These are phyloP conservation scores for Doryteuthis pealeii DNA, from an alignment of 1,140 invertebrate genomes.

Conservation along the genomic window DNA sequence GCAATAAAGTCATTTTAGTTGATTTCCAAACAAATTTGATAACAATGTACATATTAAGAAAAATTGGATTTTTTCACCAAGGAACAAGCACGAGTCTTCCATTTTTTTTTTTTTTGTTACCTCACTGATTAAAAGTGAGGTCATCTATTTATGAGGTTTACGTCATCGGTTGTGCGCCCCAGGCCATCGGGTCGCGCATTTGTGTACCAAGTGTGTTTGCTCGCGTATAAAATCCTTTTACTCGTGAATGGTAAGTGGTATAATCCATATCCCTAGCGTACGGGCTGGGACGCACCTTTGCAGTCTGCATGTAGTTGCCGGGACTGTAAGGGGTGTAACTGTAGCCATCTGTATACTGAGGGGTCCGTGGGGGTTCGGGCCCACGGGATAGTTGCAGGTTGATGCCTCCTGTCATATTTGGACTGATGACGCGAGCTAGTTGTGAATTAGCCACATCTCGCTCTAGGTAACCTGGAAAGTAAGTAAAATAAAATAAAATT, in stretches of 20 bases:
- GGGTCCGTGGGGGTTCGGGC: constrained; percentile 14
- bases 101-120: no score
- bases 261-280: constrained; percentile 27
- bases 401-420: constrained; percentile 28
- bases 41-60: no score
- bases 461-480: constrained; percentile 32
- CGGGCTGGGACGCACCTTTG: constrained; percentile 18
- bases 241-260: constrained; percentile 21
- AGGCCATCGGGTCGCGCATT: constrained; percentile 6
- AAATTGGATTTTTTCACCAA: no score
- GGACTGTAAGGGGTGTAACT: constrained; percentile 24
- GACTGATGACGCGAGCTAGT: constrained; percentile 23
- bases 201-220: constrained; percentile 22
- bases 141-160: not conserved
- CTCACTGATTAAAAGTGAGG: no score
- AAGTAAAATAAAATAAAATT: constrained; percentile 16
- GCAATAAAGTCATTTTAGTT: no score
- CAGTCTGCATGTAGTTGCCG: constrained; percentile 20
- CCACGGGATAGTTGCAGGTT: constrained; percentile 5
- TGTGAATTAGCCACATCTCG: constrained; percentile 23
- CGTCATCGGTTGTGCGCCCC: constrained; percentile 3
- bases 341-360: constrained; percentile 28
- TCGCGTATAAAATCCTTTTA: constrained; percentile 25
- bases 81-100: no score
- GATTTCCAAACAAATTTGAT: no score